Evolutionary conservation across 2,113 vertebrate species (phyloP).

Genomic region (Polypterus bichir): DNA sequence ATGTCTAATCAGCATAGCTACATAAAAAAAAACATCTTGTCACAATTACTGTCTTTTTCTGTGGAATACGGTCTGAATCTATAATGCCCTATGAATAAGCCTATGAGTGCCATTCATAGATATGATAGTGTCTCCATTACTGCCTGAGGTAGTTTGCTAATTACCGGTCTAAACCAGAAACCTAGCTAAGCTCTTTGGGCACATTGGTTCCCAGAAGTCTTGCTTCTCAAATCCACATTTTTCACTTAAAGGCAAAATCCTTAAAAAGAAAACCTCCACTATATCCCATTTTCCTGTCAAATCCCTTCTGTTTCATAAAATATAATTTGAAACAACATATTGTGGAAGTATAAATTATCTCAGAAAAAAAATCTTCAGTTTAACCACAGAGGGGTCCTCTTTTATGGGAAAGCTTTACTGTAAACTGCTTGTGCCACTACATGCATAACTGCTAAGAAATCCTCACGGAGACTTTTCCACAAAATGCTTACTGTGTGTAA

Average conservation of each 20-base stretch:
- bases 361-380: constrained; percentile 11
- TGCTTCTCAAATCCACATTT: constrained; percentile 20
- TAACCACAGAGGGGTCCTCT: constrained; percentile 19
- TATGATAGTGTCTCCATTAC: constrained; percentile 12
- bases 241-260: constrained; percentile 12
- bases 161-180: constrained; percentile 17
- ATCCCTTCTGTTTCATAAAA: constrained; percentile 4
- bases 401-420: constrained; percentile 32
- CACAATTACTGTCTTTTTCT: constrained; percentile 24
- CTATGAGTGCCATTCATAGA: background rate
- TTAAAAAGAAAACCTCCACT: constrained; percentile 15
- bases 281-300: constrained; percentile 23
- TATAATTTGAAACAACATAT: constrained; percentile 10
- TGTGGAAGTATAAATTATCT: constrained; percentile 17
- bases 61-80: constrained; percentile 20
- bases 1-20: constrained; percentile 26
- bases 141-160: background rate
- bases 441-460: background rate
- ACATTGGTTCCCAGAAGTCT: constrained; percentile 13
- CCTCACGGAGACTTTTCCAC: background rate
- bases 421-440: constrained; percentile 7
- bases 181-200: constrained; percentile 13
- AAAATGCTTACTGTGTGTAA: background rate
- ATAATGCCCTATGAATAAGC: constrained; percentile 12
- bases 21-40: constrained; percentile 24